Base-by-base conservation (phyloP, 2,113 vertebrate genomes). In the Alethe castanea region DNA sequence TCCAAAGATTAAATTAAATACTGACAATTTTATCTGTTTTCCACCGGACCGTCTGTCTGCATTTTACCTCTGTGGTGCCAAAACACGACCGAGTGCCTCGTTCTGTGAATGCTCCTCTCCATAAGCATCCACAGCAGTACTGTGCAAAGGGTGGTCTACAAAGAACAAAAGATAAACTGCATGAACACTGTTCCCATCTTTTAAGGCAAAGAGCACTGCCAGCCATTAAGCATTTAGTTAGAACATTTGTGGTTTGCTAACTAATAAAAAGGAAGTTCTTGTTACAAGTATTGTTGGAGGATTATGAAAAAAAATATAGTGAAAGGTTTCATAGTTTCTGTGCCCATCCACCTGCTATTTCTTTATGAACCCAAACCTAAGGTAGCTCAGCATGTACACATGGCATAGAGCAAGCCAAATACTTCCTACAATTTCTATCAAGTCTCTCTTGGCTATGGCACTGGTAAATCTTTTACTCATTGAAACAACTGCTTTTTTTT, bases 81-180 rank as follows among this genome's bases (percentile, higher is more conserved):
- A 61, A 62, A 52, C 72, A 33, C 0, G 26, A 48, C 23, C 5
- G 20, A 14, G 45, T 1, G 91, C n/a, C 20, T 65, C 14, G 0
- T 54, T 69, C 24, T 35, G 66, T 29, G 62, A 60, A 2, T 23
- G 44, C 2, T 95, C 94, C 74, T 94, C 94, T 36, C 95, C 97
- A 22, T 95, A 96, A 14, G 69, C 79, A 38, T 97, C 96, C 29
- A 98, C 94, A 22, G 98, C 98, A 10, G 98, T 98, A 35, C 98
- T 98, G 80, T 98, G 98, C 73, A 98, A 88, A 22, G 98, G 98
- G 40, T 97, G 97, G 50, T 98, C 98, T 98, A 29, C 0, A 38
- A 78, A 67, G 79, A 77, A 59, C 8, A 83, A 48, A 84, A 94
- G 95, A 92, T 5, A 35, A 81, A 7, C 57, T 11, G 1, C 1